Percentiles rank a stretch among this genome's conserved stretches.
Conservation (phyloP, 2,888 invertebrate species). For the Adelphocoris suturalis region DNA sequence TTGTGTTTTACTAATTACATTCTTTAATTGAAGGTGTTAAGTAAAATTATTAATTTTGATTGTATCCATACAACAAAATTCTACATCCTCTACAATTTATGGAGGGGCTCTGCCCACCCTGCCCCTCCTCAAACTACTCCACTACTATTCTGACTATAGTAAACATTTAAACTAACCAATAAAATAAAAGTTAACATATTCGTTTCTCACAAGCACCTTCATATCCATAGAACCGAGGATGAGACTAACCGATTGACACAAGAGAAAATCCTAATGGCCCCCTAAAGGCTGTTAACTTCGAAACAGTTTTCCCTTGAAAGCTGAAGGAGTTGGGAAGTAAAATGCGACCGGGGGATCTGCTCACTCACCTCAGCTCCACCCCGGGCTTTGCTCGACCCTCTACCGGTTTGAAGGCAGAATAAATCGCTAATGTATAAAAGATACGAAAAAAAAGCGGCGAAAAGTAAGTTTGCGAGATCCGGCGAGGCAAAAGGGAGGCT, state of each 20-base stretch:
- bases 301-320: not conserved
- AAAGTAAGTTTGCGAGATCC: slow-evolving; percentile 63
- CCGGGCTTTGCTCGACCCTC: not conserved
- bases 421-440: slow-evolving; percentile 69
- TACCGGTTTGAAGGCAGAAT: slow-evolving; percentile 60
- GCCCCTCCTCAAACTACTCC: too few species aligned
- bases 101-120: too few species aligned
- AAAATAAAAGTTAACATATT: too few species aligned
- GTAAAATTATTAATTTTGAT: too few species aligned
- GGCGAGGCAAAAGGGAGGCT: slow-evolving; percentile 15
- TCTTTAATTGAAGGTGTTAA: too few species aligned
- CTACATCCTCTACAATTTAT: too few species aligned
- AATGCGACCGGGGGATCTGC: slow-evolving; percentile 19
- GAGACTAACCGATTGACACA: slow-evolving; percentile 44
- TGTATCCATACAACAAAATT: too few species aligned
- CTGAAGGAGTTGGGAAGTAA: slow-evolving; percentile 18
- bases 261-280: slow-evolving; percentile 63
- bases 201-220: not conserved
- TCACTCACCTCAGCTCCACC: slow-evolving; percentile 28
- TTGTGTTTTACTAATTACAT: too few species aligned
- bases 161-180: too few species aligned
- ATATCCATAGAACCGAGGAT: not conserved
- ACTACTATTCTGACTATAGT: too few species aligned
- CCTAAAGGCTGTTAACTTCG: slow-evolving; percentile 54
- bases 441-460: slow-evolving; percentile 8